Conservation (phyloP, 2,888 invertebrate species). For the Melanargia galathea region DNA sequence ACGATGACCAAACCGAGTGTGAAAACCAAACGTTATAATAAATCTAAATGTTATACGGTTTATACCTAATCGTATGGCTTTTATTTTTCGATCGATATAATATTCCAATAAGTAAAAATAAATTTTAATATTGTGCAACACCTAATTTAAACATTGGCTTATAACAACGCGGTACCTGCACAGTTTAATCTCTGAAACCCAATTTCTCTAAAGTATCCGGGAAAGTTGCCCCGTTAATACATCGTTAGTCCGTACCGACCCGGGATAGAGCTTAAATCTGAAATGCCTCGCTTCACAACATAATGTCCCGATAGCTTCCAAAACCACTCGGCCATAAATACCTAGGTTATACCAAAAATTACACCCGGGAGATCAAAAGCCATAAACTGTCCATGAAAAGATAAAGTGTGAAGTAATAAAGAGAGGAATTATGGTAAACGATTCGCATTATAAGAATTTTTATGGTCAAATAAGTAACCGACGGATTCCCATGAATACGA, state of each 20-base stretch:
- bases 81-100: no score
- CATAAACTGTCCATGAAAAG: constrained; percentile 43
- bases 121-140: background rate
- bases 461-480: constrained; percentile 28
- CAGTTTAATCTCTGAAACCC: constrained; percentile 16
- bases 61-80: no score
- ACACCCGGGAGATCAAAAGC: constrained; percentile 36
- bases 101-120: no score
- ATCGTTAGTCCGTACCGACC: constrained; percentile 57
- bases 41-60: no score
- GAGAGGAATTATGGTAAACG: constrained; percentile 60
- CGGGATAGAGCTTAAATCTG: constrained; percentile 42
- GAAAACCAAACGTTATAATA: no score
- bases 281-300: constrained; percentile 32
- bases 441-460: constrained; percentile 41
- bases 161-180: background rate
- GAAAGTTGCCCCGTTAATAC: constrained; percentile 67
- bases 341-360: constrained; percentile 39
- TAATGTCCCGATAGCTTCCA: constrained; percentile 40
- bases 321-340: constrained; percentile 41
- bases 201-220: constrained; percentile 39
- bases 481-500: background rate
- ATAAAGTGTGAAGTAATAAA: constrained; percentile 63
- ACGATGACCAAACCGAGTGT: no score
- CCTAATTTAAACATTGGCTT: background rate